These are phyloP conservation scores for Scaptomyza graminum DNA, from an alignment of 1,140 invertebrate species.

Conservation along the genomic window DNA sequence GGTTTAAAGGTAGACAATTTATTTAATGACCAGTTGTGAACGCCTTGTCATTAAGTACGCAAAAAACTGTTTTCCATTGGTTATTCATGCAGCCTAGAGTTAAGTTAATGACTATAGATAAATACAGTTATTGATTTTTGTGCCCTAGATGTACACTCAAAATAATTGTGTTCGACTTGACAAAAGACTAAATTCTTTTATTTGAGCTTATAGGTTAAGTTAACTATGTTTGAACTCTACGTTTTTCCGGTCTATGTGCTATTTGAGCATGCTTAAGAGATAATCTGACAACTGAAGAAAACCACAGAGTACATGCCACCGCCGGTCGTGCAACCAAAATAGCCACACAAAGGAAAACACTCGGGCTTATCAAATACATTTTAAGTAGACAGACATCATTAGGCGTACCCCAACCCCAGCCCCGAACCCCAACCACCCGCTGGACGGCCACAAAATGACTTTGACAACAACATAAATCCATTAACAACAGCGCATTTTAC, in stretches of 20 bases:
- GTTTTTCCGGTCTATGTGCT: background rate
- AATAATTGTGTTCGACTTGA: background rate
- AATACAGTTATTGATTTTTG: conserved; percentile 37
- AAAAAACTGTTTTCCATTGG: conserved; percentile 18
- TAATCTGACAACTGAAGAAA: conserved; percentile 31
- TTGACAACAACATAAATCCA: conserved; percentile 55
- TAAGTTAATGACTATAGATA: conserved; percentile 20
- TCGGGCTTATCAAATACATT: conserved; percentile 35
- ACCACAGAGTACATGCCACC: background rate
- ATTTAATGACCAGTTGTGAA: conserved; percentile 36
- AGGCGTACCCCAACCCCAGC: background rate
- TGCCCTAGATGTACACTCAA: conserved; percentile 16
- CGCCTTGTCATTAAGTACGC: conserved; percentile 24
- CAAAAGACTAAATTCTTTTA: too few relatives aligned
- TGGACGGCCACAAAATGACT: conserved; percentile 25
- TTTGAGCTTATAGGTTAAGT: background rate
- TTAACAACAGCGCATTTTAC: conserved; percentile 41
- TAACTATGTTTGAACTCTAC: too few relatives aligned
- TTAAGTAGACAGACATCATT: conserved; percentile 39
- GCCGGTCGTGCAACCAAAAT: background rate
- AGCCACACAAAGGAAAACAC: conserved; percentile 17
- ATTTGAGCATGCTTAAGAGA: conserved; percentile 13
- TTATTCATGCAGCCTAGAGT: conserved; percentile 29
- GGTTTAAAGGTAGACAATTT: conserved; percentile 17
- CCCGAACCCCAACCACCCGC: background rate